Conservation (phyloP, 2,113 vertebrate genomes). For the Hippocampus mohnikei region DNA sequence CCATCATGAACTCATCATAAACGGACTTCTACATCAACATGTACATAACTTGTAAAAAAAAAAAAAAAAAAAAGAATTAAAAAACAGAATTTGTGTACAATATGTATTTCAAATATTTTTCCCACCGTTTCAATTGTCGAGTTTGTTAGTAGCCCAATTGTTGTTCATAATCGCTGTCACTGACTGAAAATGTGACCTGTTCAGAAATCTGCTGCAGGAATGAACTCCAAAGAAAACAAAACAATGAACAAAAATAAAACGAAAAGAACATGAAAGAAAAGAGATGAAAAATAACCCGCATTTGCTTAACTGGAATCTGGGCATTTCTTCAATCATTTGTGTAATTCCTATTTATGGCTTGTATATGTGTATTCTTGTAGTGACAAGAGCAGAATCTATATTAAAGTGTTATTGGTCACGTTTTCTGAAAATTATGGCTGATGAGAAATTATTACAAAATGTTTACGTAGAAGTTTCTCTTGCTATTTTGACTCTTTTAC, state of each 20-base stretch:
- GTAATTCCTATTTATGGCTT: slow-evolving; percentile 98
- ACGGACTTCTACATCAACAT: slow-evolving; percentile 65
- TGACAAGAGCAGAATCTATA: slow-evolving; percentile 87
- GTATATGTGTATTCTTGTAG: slow-evolving; percentile 93
- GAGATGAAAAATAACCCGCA: slow-evolving; percentile 65
- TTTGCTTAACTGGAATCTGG: slow-evolving; percentile 50
- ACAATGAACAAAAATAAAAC: background rate
- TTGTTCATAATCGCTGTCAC: slow-evolving; percentile 45
- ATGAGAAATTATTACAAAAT: slow-evolving; percentile 23
- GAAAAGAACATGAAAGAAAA: slow-evolving; percentile 28
- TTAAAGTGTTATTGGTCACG: slow-evolving; percentile 94
- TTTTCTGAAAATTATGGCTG: slow-evolving; percentile 62
- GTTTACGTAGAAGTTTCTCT: background rate
- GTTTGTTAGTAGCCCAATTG: slow-evolving; percentile 75
- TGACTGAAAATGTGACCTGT: slow-evolving; percentile 67
- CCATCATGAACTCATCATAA: slow-evolving; percentile 99
- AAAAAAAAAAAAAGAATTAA: slow-evolving; percentile 72
- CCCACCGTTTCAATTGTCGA: slow-evolving; percentile 78
- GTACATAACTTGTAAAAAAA: slow-evolving; percentile 76
- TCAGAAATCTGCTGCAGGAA: slow-evolving; percentile 74
- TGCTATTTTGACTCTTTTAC: background rate
- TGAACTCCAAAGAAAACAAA: slow-evolving; percentile 78
- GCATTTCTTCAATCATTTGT: slow-evolving; percentile 89
- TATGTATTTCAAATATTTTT: slow-evolving; percentile 76
- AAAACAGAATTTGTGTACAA: slow-evolving; percentile 75